phyloP scores from a whole-genome alignment of 2,888 invertebrate species.

The Brenthis daphne region DNA sequence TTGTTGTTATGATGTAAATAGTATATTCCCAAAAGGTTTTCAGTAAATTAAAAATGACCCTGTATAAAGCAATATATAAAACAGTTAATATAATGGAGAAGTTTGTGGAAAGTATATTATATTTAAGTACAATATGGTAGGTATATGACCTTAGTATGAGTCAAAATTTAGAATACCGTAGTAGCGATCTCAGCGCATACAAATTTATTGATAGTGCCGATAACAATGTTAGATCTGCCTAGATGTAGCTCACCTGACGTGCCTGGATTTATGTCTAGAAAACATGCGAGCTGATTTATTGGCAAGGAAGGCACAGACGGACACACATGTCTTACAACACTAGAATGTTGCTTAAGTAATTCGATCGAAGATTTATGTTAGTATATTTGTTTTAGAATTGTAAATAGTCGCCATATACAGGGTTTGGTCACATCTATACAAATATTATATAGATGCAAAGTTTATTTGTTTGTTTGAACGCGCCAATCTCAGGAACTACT shows the following conservation, averaged over 20 bases:
- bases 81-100: too few relatives aligned
- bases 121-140: too few relatives aligned
- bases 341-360: conserved; percentile 12
- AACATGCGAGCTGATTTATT: conserved; percentile 36
- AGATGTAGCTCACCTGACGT: conserved; percentile 25
- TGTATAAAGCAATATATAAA: too few relatives aligned
- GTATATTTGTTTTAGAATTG: conserved; percentile 1
- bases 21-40: too few relatives aligned
- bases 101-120: too few relatives aligned
- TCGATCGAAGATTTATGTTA: conserved; percentile 6
- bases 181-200: conserved; percentile 27
- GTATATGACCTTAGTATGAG: background rate
- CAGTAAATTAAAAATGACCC: too few relatives aligned
- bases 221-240: conserved; percentile 24
- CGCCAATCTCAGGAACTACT: too few relatives aligned
- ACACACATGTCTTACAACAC: conserved; percentile 22
- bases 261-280: conserved; percentile 29
- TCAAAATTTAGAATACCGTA: background rate
- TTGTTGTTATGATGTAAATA: too few relatives aligned
- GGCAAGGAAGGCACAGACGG: conserved; percentile 24
- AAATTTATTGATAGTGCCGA: conserved; percentile 26
- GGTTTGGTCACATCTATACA: too few relatives aligned
- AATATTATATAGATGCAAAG: too few relatives aligned
- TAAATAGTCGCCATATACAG: background rate
- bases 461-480: too few relatives aligned